phyloP scores from a whole-genome alignment of 2,797 vertebrate species.

The Heterohyrax brucei region DNA sequence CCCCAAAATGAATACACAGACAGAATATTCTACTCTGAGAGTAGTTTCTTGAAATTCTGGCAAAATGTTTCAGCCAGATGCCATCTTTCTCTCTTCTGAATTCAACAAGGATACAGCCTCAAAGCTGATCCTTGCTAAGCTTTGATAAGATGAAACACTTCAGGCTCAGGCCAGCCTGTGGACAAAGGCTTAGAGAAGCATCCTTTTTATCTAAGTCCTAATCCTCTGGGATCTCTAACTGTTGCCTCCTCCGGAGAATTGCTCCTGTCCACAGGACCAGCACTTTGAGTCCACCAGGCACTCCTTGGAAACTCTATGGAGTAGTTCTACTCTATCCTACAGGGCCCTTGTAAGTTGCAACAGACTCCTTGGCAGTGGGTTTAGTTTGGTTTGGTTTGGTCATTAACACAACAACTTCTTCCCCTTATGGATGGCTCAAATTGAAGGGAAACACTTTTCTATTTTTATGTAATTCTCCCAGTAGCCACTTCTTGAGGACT shows the following conservation, averaged over 20 bases:
- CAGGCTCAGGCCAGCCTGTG: not conserved
- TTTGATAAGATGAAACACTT: not conserved
- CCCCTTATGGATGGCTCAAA: not conserved
- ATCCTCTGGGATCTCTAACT: not conserved
- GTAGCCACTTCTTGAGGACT: not conserved
- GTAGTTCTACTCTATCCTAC: no score
- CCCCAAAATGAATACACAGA: not conserved
- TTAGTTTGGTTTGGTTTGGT: no score
- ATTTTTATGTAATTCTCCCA: not conserved
- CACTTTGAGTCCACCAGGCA: not conserved
- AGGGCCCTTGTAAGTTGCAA: no score
- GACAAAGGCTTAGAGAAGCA: not conserved
- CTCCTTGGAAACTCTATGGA: no score
- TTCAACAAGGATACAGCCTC: not conserved
- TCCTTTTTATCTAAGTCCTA: not conserved
- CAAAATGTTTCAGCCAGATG: not conserved
- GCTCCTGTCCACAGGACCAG: not conserved
- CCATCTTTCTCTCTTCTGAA: not conserved
- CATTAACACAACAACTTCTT: not conserved
- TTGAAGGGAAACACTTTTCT: not conserved
- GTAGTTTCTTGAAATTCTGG: slow-evolving; percentile 12
- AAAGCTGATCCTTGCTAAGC: not conserved
- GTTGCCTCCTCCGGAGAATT: not conserved
- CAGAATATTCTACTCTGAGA: not conserved
- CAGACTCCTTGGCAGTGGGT: no score